A percentile compares a stretch with the other conserved stretches of the same genome.
phyloP scores from a whole-genome alignment of 2,797 vertebrate genomes.

The Perodicticus potto region DNA sequence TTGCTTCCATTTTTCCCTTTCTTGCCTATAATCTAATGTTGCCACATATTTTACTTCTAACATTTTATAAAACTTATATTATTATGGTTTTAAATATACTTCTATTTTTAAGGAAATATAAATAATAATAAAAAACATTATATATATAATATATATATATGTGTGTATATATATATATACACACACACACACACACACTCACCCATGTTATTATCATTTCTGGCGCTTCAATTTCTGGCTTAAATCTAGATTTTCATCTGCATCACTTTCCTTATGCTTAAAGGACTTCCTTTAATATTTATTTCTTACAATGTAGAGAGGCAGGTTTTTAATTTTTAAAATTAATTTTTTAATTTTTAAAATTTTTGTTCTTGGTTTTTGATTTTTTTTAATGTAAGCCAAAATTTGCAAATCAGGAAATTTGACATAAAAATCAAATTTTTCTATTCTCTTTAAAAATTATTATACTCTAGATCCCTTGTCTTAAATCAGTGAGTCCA shows the following conservation, averaged over 20 bases:
- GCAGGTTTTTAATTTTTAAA: neutral
- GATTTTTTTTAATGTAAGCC: too few species aligned
- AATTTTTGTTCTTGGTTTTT: neutral
- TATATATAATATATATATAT: too few species aligned
- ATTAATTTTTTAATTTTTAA: neutral
- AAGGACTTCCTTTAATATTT: neutral
- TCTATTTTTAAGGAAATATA: neutral
- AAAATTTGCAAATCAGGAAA: too few species aligned
- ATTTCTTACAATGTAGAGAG: neutral
- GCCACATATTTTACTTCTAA: neutral
- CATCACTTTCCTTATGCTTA: neutral
- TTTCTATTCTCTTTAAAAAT: too few species aligned
- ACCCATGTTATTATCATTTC: neutral
- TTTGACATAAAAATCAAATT: too few species aligned
- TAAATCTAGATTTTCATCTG: neutral
- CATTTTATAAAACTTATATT: neutral
- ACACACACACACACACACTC: too few species aligned
- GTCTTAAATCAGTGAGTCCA: too few species aligned
- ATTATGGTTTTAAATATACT: neutral
- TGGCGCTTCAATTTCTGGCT: neutral
- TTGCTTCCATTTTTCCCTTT: neutral
- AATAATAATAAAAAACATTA: neutral
- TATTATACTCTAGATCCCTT: too few species aligned
- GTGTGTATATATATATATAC: too few species aligned
- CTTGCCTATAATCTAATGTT: neutral